phyloP scores from a whole-genome alignment of 2,113 vertebrate species.

The Psilopogon haemacephalus region DNA sequence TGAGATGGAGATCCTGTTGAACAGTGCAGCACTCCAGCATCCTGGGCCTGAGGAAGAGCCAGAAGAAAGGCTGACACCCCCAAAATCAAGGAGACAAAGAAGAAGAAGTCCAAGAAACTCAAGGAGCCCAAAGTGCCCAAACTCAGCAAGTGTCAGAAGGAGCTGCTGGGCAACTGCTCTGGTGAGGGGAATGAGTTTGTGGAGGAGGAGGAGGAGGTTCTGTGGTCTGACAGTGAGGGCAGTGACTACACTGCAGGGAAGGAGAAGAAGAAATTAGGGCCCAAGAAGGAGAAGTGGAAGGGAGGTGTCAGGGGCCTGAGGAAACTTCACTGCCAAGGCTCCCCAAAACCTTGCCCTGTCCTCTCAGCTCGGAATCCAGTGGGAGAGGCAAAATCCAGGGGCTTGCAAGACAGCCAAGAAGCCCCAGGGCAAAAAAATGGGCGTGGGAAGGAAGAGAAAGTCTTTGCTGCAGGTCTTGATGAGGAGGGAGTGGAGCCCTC shows the following conservation, averaged over 20 bases:
- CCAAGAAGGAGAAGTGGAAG: slow-evolving; percentile 78
- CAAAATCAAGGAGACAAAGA: slow-evolving; percentile 97
- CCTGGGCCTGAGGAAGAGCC: slow-evolving; percentile 86
- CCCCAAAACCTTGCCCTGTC: not conserved
- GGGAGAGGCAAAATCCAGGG: not conserved
- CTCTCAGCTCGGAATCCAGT: not conserved
- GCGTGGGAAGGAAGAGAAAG: not conserved
- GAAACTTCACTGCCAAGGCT: not conserved
- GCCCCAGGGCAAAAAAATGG: not conserved
- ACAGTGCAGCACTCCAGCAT: too few species aligned
- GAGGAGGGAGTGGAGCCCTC: not conserved
- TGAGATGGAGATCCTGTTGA: too few species aligned
- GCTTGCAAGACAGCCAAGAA: not conserved
- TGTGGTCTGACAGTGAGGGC: slow-evolving; percentile 95
- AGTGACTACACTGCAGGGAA: slow-evolving; percentile 96
- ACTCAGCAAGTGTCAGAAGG: slow-evolving; percentile 86
- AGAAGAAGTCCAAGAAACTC: slow-evolving; percentile 96
- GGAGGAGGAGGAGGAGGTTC: slow-evolving; percentile 77
- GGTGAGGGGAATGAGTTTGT: slow-evolving; percentile 91
- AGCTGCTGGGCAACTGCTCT: slow-evolving; percentile 90
- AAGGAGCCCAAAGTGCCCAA: slow-evolving; percentile 92
- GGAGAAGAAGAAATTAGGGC: slow-evolving; percentile 93
- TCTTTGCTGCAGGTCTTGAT: not conserved
- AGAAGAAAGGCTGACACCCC: slow-evolving; percentile 88
- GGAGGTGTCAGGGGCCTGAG: not conserved